Evolutionary conservation across 2,113 vertebrate genomes (phyloP), one percentile per base, ranked within the genome.

Genomic region (Oxygymnocypris stewartii): DNA sequence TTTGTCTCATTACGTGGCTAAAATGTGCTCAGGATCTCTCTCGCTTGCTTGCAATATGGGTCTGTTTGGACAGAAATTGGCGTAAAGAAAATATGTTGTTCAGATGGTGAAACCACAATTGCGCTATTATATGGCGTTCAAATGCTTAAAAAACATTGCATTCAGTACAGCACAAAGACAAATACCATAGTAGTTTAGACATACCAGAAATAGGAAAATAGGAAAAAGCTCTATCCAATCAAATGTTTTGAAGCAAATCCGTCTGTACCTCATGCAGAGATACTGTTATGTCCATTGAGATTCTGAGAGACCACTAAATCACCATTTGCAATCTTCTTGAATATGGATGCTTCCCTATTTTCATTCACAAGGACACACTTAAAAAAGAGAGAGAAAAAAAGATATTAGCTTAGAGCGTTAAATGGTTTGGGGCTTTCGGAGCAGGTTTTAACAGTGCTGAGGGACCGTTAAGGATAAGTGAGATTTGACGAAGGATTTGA

Each of bases 1-100:
- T 95, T 94, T 95, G 94, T 95, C 91, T 91, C 42, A 83, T 92
- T 92, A 92, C 90, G 89, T n/a, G 79, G 89, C 57, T 91, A 91
- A 93, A 94, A 93, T 88, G 90, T 92, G 90, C 90, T 90, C 84
- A 79, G 74, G 86, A 91, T 91, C 89, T 91, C 87, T 85, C 77
- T 3, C 11, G 57, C 57, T 31, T 20, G 35, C 69, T 75, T 75
- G 47, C 5, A 23, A 12, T n/a, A 31, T 54, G 18, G 35, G 23
- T 69, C 23, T 84, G 63, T 47, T 80, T 51, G 79, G 61, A 47
- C 10, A 20, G 47, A 49, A 78, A 78, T 78, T 54, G 76, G 25
- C 7, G 14, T 35, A 51, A 81, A 80, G 54, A 28, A 82, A 63
- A 76, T 40, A 59, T 84, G 59, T 78, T 63, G 51, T 20, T 14